Conservation (phyloP, 2,797 vertebrate species). For the Aphelocoma californica region DNA sequence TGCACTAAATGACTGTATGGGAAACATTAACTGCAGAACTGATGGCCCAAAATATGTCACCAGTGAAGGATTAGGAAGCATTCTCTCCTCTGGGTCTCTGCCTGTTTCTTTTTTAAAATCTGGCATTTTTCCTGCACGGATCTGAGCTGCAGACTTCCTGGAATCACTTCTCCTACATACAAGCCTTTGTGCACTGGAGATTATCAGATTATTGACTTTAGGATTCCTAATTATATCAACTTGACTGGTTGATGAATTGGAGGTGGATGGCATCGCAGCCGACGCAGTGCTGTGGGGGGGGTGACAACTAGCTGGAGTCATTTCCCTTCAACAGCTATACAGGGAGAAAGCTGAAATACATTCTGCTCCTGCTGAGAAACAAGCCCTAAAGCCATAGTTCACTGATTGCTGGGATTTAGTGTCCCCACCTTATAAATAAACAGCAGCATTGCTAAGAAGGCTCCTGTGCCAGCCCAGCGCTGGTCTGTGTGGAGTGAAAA, state of each 20-base stretch:
- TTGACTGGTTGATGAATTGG: slow-evolving; percentile 56
- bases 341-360: not conserved
- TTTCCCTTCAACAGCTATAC: not conserved
- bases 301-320: not conserved
- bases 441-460: not conserved
- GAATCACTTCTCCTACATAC: slow-evolving; percentile 48
- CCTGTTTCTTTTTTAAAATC: slow-evolving; percentile 54
- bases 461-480: not conserved
- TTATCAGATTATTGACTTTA: slow-evolving; percentile 64
- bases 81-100: slow-evolving; percentile 47
- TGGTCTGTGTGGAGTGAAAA: not conserved
- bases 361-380: slow-evolving; percentile 35
- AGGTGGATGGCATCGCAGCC: not conserved
- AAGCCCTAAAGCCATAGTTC: not conserved
- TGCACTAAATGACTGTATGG: slow-evolving; percentile 34
- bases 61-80: slow-evolving; percentile 32
- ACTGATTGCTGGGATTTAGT: slow-evolving; percentile 5
- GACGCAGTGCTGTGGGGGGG: not conserved
- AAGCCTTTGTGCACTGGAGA: slow-evolving; percentile 29
- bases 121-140: slow-evolving; percentile 48
- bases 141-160: slow-evolving; percentile 40
- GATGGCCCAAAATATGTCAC: slow-evolving; percentile 44
- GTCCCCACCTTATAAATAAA: not conserved
- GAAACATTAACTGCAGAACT: slow-evolving; percentile 34
- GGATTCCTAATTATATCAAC: slow-evolving; percentile 48